Evolutionary conservation across 2,113 vertebrate species (phyloP), one percentile per base, ranked within the genome.

Genomic region (Pelobates fuscus): DNA sequence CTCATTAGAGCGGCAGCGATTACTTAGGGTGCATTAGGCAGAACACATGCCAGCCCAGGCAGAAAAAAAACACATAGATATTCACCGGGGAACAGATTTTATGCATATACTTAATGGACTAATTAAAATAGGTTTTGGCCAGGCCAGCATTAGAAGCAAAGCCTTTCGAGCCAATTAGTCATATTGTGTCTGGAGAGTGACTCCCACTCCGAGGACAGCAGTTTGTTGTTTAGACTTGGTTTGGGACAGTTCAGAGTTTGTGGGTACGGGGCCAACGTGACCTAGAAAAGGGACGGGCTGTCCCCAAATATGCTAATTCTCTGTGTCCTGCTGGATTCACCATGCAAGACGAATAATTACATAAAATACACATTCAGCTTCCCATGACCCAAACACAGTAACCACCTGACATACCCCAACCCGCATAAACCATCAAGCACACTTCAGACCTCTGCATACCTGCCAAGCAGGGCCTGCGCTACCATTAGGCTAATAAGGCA

Each of bases 41-140:
- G 72, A 67, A 58, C 26, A 26, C 62, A 66, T 23, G 46, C 70
- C 70, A 63, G n/a, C n/a, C n/a, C n/a, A n/a, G n/a, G n/a, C n/a
- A n/a, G n/a, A n/a, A n/a, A n/a, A n/a, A n/a, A n/a, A n/a, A n/a
- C n/a, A n/a, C n/a, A n/a, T n/a, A 43, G 41, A 59, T 44, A 59
- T 49, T 67, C 64, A 61, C 54, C 24, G 73, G 73, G 46, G 73
- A 54, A 49, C 58, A 60, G 18, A 46, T 60, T 61, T 52, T 44
- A 58, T 60, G 32, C 64, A 59, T 60, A 76, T 64, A 67, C 55
- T 67, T 76, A 76, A 76, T 67, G 64, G 63, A 76, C 65, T 76
- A 76, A 76, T 76, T 76, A 76, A 76, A 76, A 67, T 54, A 67
- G 46, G 37, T 76, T 32, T 60, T 60, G 64, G 55, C 55, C 73